Evolutionary conservation across 1,140 invertebrate genomes (phyloP).

Genomic region (Ceratina calcarata): DNA sequence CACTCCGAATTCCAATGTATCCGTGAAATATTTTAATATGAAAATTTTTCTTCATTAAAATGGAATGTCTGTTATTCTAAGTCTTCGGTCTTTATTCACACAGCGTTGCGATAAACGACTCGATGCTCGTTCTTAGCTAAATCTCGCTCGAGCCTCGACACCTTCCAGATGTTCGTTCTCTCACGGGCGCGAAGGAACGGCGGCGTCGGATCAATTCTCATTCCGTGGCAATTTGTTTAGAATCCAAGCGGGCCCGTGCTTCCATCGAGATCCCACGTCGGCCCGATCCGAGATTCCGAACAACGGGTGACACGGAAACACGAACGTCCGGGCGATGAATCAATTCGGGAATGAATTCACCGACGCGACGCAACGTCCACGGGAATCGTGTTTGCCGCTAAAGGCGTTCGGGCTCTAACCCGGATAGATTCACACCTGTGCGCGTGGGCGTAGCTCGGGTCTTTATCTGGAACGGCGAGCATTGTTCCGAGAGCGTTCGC

Average conservation of each 20-base stretch:
- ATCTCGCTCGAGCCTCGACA: neutral
- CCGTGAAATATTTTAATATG: too few species aligned
- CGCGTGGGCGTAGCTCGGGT: slow-evolving; percentile 47
- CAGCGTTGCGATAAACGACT: too few species aligned
- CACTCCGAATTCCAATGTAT: too few species aligned
- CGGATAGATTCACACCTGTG: slow-evolving; percentile 61
- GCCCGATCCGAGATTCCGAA: slow-evolving; percentile 4
- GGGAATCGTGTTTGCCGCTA: slow-evolving; percentile 24
- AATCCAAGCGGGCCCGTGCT: neutral
- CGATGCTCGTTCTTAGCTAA: neutral
- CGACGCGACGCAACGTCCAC: slow-evolving; percentile 3
- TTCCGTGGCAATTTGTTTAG: slow-evolving; percentile 19
- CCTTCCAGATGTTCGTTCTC: neutral
- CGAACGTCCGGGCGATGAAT: slow-evolving; percentile 23
- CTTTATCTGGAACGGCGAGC: slow-evolving; percentile 31
- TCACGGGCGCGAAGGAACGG: neutral
- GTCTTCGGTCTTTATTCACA: too few species aligned
- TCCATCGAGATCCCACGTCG: slow-evolving; percentile 19
- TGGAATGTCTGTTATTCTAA: too few species aligned
- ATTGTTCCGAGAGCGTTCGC: slow-evolving; percentile 40
- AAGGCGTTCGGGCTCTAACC: slow-evolving; percentile 7
- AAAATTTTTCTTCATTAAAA: too few species aligned
- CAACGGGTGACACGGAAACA: slow-evolving; percentile 46
- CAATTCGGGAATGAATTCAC: slow-evolving; percentile 33
- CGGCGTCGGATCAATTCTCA: neutral